Evolutionary conservation across 2,113 vertebrate species (phyloP), one percentile per base, ranked within the genome.

Genomic region (Ammodytes dubius): DNA sequence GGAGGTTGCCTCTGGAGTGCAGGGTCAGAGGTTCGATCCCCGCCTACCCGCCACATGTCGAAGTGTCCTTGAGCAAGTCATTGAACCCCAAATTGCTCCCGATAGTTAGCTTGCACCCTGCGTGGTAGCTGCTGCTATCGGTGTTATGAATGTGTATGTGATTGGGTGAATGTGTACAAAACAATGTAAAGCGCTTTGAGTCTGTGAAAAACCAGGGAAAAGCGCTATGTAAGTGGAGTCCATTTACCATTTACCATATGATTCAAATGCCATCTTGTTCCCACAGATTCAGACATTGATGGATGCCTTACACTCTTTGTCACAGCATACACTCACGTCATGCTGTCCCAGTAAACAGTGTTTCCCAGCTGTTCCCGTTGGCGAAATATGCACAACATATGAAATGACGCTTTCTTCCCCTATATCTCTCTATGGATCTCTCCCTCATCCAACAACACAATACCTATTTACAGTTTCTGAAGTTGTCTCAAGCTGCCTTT

Each of bases 261-360:
- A 84, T 77, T 84, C 72, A 71, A 65, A 77, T 70, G 63, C 49
- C 64, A 40, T 70, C 43, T 43, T 83, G 82, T 75, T 74, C 37
- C 54, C 47, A 37, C 46, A 75, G 35, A 57, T 68, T 75, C 43
- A 72, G 54, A 53, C n/a, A n/a, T 17, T 8, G 52, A 53, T 53
- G 52, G 52, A 54, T 54, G 60, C 13, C 60, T 37, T 35, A 39
- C 52, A 47, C 40, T 37, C 40, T 58, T 40, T 77, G 59, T 77
- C 59, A 71, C 53, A 39, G 19, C 58, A 71, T 50, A 61, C 39
- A 53, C 45, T 78, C 53, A 12, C 3, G 2, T 77, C 74, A 79
- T 56, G 7, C 13, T 47, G 77, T 68, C 56, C 68, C 15, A 67
- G 71, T 73, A 37, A 58, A 42, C 50, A 53, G n/a, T 1, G 7